Conservation (phyloP, 1,140 invertebrate genomes). For the Sinella curviseta region DNA sequence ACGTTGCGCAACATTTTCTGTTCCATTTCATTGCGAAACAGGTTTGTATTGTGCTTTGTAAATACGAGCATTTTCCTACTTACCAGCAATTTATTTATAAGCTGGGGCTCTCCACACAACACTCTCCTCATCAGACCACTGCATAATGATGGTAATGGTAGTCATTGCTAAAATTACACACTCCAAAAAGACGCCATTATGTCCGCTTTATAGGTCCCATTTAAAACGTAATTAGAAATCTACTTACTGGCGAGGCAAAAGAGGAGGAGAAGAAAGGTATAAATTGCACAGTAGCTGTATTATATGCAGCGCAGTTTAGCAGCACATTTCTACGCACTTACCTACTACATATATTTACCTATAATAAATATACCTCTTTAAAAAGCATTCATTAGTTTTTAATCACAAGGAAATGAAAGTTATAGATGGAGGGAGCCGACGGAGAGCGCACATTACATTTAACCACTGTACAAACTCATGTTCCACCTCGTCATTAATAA, state of each 20-base stretch:
- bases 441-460: too few relatives aligned
- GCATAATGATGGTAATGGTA: background rate
- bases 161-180: background rate
- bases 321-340: too few relatives aligned
- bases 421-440: background rate
- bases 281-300: too few relatives aligned
- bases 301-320: too few relatives aligned
- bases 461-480: too few relatives aligned
- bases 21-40: too few relatives aligned
- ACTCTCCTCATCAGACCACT: background rate
- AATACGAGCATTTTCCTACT: too few relatives aligned
- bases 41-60: too few relatives aligned
- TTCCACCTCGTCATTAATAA: too few relatives aligned
- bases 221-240: constrained; percentile 1
- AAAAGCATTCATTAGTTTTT: background rate
- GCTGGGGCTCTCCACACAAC: background rate
- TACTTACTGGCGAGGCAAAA: background rate
- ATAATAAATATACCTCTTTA: background rate
- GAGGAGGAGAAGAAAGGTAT: too few relatives aligned
- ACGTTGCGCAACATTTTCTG: background rate
- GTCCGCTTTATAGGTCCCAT: background rate
- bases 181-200: background rate
- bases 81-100: background rate
- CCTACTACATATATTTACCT: too few relatives aligned
- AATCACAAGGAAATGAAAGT: background rate